Evolutionary conservation across 2,888 invertebrate species (phyloP).

Genomic region (Agonopterix alstromeriana): DNA sequence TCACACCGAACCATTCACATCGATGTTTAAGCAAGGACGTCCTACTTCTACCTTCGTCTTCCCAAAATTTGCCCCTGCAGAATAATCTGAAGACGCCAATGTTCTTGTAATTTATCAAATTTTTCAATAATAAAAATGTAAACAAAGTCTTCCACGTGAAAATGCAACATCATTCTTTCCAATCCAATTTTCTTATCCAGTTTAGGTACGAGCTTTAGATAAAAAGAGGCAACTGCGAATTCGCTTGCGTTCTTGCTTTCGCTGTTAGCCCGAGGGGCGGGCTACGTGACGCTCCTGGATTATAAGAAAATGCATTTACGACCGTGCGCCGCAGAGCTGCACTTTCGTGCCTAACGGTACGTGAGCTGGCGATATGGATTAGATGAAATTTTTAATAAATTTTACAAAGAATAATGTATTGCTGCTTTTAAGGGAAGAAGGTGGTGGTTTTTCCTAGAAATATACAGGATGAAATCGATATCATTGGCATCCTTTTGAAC

Average conservation of each 20-base stretch:
- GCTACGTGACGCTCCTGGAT: conserved; percentile 72
- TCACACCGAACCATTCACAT: no score
- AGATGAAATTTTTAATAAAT: conserved; percentile 31
- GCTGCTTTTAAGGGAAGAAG: no score
- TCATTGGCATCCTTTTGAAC: no score
- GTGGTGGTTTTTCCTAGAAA: no score
- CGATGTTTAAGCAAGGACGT: no score
- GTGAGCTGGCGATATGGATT: conserved; percentile 44
- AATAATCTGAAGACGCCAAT: no score
- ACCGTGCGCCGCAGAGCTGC: conserved; percentile 45
- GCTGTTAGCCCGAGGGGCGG: conserved; percentile 49
- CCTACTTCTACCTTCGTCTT: no score
- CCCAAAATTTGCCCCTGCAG: no score
- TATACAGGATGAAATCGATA: no score
- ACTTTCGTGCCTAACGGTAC: conserved; percentile 52
- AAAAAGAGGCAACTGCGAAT: conserved; percentile 71
- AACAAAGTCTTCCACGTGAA: conserved; percentile 8
- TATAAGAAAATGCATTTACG: conserved; percentile 76
- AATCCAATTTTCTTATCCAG: conserved; percentile 59
- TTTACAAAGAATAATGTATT: background rate
- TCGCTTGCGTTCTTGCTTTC: conserved; percentile 57
- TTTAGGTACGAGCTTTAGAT: conserved; percentile 52
- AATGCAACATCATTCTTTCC: conserved; percentile 32
- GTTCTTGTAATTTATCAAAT: no score
- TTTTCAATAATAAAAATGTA: no score